Base-by-base conservation (phyloP, 2,888 invertebrate genomes). In the Drosophila kokeensis region DNA sequence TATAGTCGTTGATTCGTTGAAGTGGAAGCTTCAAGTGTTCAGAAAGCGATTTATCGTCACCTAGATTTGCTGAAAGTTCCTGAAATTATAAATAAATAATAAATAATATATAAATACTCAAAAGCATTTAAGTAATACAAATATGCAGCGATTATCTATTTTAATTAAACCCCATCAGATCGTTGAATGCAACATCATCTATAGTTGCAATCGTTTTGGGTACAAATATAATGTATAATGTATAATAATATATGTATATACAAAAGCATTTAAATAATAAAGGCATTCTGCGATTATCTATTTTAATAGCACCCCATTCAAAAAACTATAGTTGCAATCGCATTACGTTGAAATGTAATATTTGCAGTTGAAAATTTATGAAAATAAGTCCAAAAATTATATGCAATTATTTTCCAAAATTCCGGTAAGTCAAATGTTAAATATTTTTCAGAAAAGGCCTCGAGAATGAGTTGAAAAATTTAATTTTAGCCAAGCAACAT, bases 1-100 rank as follows among this genome's bases (percentile, higher is more conserved):
- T 98, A 94, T 98, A 98, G 94, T 98, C 98, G 96, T 98, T 98
- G 93, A 98, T 98, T 93, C 98, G 96, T 94, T 98, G 98, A 92
- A 98, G 97, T 88, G 98, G 98, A 90, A 98, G 95, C 94, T 98
- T 97, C 87, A 98, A 95, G 94, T 98, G 98, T 94, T 98, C 98
- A 90, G 96, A 94, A 90, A 98, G 95, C 88, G 95, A 96, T 94
- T 98, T 98, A 93, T 97, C 97, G 96, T 98, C 98, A 91, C 96
- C 96, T 91, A 97, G 95, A 92, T 95, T 95, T 91, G 96, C 95
- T 93, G 97, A 96, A 94, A 97, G 94, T 93, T 96, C 96, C 98
- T 98, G 94, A 49, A 94, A 93, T 76, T 82, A 80, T 91, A 52
- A 50, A 70, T 38, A 10, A 3, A 11, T 21, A 15, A 5, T 29